Percentiles rank a stretch among this genome's conserved stretches.
Conservation (phyloP, 2,113 vertebrate genomes). For the Micronycteris hirsuta region DNA sequence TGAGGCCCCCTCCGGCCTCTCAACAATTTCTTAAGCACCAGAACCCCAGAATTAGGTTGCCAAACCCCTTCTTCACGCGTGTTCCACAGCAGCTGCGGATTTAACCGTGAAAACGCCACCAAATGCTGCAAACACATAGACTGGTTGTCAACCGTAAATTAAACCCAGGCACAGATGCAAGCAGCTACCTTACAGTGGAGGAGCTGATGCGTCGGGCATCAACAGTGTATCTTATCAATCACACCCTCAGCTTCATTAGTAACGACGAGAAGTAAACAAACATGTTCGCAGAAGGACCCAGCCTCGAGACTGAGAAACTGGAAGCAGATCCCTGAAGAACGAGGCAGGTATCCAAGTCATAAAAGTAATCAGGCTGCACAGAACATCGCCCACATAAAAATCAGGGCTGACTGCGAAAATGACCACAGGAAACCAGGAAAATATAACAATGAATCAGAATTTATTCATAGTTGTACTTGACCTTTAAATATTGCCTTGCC, state of each 20-base stretch:
- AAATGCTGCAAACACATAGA: not conserved
- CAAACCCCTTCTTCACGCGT: not conserved
- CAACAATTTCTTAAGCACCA: conserved; percentile 3
- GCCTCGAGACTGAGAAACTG: not conserved
- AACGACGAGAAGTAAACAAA: not conserved
- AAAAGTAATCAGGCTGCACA: not conserved
- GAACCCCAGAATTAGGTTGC: not conserved
- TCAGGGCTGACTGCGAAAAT: not conserved
- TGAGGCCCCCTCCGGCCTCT: not conserved
- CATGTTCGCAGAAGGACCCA: not conserved
- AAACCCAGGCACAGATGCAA: not conserved
- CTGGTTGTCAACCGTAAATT: not conserved
- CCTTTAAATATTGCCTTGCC: not conserved
- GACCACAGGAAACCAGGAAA: not conserved
- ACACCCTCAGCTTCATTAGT: not conserved
- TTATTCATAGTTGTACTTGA: not conserved
- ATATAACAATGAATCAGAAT: not conserved
- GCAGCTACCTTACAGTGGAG: not conserved
- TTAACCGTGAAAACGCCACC: not conserved
- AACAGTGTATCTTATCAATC: not conserved
- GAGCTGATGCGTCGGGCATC: not conserved
- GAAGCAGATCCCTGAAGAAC: not conserved
- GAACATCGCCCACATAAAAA: not conserved
- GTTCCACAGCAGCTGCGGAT: not conserved
- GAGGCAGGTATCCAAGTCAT: not conserved